Conservation (phyloP, 92 coral and sea anemone species). For the Epizoanthus illoricatus region DNA sequence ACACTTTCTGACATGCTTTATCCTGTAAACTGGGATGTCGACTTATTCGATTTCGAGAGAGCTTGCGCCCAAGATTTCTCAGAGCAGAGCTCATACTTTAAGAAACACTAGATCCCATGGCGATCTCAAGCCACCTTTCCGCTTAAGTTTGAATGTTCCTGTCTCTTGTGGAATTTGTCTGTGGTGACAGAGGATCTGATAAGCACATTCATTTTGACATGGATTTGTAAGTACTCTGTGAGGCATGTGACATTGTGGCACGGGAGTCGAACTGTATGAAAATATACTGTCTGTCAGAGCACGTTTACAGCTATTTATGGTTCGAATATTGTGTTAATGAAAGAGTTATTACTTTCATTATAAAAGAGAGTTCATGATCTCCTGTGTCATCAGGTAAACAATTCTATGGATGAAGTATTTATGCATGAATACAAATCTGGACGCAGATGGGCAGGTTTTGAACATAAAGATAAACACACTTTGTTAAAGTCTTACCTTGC, state of each 20-base stretch:
- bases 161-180: conserved; percentile 4
- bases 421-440: too few relatives aligned
- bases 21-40: not conserved
- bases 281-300: not conserved
- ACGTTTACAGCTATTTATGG: not conserved
- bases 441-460: too few relatives aligned
- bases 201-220: not conserved
- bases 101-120: not conserved
- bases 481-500: too few relatives aligned
- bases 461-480: too few relatives aligned
- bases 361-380: conserved; percentile 13
- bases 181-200: not conserved
- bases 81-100: not conserved
- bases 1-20: not conserved
- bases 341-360: not conserved
- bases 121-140: not conserved
- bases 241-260: not conserved
- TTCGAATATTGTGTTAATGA: not conserved
- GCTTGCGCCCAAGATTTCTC: not conserved
- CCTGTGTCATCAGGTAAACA: not conserved
- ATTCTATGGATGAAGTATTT: not conserved
- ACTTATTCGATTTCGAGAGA: conserved; percentile 4
- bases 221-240: not conserved
- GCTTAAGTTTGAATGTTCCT: not conserved
- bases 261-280: not conserved